phyloP scores from a whole-genome alignment of 2,113 vertebrate genomes.

The Melanotaenia duboulayi region DNA sequence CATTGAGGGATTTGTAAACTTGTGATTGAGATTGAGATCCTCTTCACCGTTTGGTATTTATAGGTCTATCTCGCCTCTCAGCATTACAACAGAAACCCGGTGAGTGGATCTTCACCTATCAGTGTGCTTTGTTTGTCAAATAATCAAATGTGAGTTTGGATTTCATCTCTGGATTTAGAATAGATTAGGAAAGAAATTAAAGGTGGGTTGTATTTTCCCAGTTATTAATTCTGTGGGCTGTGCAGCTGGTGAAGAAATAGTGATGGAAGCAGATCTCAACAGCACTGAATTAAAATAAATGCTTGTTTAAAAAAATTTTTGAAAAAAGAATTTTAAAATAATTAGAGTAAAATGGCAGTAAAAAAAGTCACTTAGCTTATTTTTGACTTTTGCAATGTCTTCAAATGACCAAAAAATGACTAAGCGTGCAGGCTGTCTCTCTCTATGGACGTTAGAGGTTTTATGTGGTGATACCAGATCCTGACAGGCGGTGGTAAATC shows the following conservation, averaged over 20 bases:
- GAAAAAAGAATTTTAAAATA: neutral
- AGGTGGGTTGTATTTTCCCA: slow-evolving; percentile 9
- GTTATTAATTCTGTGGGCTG: neutral
- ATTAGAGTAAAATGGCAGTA: neutral
- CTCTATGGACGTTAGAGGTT: slow-evolving; percentile 62
- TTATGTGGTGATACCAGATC: slow-evolving; percentile 77
- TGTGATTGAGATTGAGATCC: slow-evolving; percentile 66
- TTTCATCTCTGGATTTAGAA: slow-evolving; percentile 22
- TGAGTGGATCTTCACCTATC: slow-evolving; percentile 73
- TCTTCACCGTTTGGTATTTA: slow-evolving; percentile 66
- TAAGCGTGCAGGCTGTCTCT: slow-evolving; percentile 74
- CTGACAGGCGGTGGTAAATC: slow-evolving; percentile 59
- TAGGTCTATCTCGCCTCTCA: slow-evolving; percentile 63
- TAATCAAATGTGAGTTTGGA: slow-evolving; percentile 35
- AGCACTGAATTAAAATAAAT: neutral
- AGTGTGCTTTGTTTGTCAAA: slow-evolving; percentile 45
- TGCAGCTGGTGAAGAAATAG: neutral
- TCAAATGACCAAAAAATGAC: slow-evolving; percentile 52
- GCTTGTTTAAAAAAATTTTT: neutral
- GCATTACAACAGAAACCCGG: slow-evolving; percentile 76
- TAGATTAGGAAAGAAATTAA: neutral
- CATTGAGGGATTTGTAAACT: slow-evolving; percentile 78
- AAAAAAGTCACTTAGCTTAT: slow-evolving; percentile 7
- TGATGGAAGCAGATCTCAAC: neutral
- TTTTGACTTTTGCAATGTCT: slow-evolving; percentile 24